Conservation (phyloP, 2,888 invertebrate species). For the Drosophila kambysellisi region DNA sequence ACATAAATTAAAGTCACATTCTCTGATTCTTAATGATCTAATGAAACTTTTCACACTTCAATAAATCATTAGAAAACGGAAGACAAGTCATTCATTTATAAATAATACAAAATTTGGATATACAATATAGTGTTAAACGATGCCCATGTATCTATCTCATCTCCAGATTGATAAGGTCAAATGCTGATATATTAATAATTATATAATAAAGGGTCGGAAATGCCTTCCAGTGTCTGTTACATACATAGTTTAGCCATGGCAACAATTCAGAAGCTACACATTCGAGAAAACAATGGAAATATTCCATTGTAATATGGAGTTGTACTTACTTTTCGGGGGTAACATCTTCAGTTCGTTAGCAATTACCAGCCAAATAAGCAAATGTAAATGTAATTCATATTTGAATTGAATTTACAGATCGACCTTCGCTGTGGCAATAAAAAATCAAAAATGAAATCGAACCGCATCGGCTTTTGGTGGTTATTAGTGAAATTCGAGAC, state of each 20-base stretch:
- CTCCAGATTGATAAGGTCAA: not conserved
- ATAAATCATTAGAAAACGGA: conserved; percentile 1
- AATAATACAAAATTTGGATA: not conserved
- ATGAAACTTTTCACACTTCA: not conserved
- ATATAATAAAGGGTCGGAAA: conserved; percentile 1
- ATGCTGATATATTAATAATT: conserved; percentile 1
- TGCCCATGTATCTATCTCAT: not conserved
- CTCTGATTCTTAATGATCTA: not conserved
- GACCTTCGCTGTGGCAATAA: conserved; percentile 67
- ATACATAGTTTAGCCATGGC: conserved; percentile 9
- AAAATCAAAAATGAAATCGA: conserved; percentile 46
- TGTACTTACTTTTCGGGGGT: not conserved
- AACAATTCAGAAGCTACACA: conserved; percentile 36
- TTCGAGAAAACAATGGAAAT: conserved; percentile 10
- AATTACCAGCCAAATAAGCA: conserved; percentile 51
- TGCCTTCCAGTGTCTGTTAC: conserved; percentile 9
- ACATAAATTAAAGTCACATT: conserved; percentile 1
- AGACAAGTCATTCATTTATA: not conserved
- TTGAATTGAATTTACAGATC: conserved; percentile 59
- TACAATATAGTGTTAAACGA: not conserved
- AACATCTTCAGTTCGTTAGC: conserved; percentile 59
- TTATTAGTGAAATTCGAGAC: conserved; percentile 76
- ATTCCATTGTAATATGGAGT: conserved; percentile 24
- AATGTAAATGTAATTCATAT: conserved; percentile 73
- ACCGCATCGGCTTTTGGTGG: conserved; percentile 44